Evolutionary conservation across 2,888 invertebrate species (phyloP), one percentile per base, ranked within the genome.

Genomic region (Philereme transversata): DNA sequence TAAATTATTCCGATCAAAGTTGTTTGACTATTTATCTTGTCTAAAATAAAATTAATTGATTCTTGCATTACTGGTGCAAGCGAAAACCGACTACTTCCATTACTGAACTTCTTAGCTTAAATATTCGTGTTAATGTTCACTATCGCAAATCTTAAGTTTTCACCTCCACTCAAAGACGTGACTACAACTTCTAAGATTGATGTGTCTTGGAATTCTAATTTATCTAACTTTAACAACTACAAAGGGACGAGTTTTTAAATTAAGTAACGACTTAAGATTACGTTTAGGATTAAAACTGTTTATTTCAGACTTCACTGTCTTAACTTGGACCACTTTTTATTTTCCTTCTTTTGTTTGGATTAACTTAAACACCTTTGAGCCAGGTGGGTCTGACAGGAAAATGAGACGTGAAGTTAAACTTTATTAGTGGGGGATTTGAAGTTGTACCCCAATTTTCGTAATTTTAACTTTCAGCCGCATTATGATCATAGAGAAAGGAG

Each of bases 111-210:
- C 59, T 65, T 66, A 49, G 67, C 67, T 68, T 68, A 68, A 72
- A 71, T 66, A 73, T 69, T 68, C 67, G 65, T 68, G 70, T 72
- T 66, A 67, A 70, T 72, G 68, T 70, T 64, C 67, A 65, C 58
- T 63, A 59, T 58, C 65, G 54, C 49, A 58, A 64, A 64, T 57
- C 55, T 33, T 60, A 69, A 66, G 57, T 70, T 68, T 64, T 74
- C 73, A 76, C 77, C 77, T 76, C 72, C 70, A 68, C 75, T 74
- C 65, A 66, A 78, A 76, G 78, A 79, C 76, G 74, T 79, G 83
- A 84, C 87, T 84, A 87, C 72, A 86, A 86, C 73, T 87, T 87
- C 78, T 74, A 81, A 86, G 84, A 87, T 86, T 86, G 86, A 89
- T 88, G 86, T 82, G 81, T 81, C 75, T 71, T 69, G 57, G 68